These are phyloP conservation scores for Rhodeus uyekii DNA, from an alignment of 2,797 vertebrate genomes.

Conservation along the genomic window DNA sequence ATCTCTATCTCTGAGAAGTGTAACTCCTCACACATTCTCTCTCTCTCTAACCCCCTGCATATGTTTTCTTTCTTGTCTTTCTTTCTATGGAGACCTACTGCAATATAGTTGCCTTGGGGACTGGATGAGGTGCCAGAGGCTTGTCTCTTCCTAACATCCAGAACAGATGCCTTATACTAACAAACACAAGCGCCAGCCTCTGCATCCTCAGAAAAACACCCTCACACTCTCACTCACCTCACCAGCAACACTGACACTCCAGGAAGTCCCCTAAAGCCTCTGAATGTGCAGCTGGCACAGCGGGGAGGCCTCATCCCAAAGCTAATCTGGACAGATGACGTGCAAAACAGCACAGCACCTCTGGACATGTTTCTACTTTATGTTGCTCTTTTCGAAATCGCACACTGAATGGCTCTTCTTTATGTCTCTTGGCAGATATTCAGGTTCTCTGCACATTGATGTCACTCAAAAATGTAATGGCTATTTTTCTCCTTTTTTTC, in stretches of 20 bases:
- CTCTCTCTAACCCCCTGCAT: not conserved
- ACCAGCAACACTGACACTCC: constrained; percentile 40
- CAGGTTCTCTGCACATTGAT: constrained; percentile 18
- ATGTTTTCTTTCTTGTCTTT: constrained; percentile 15
- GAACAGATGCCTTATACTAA: constrained; percentile 82
- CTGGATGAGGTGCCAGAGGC: constrained; percentile 66
- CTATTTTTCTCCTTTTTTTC: constrained; percentile 26
- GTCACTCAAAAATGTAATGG: constrained; percentile 42
- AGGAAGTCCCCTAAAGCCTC: constrained; percentile 37
- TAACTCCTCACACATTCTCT: constrained; percentile 13
- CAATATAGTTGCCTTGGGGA: constrained; percentile 59
- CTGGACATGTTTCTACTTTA: constrained; percentile 51
- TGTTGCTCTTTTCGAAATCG: constrained; percentile 43
- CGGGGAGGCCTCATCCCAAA: constrained; percentile 59
- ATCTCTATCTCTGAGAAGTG: constrained; percentile 1
- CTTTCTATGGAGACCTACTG: constrained; percentile 61
- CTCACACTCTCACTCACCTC: constrained; percentile 42
- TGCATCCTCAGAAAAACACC: constrained; percentile 61
- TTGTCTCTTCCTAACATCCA: constrained; percentile 74
- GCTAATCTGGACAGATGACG: constrained; percentile 62
- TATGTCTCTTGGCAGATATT: constrained; percentile 42
- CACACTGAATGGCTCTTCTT: constrained; percentile 38
- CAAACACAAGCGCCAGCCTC: constrained; percentile 74
- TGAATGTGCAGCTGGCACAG: constrained; percentile 69
- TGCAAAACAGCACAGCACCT: constrained; percentile 56